phyloP scores from a whole-genome alignment of 2,888 invertebrate species.

The Eumerus sabulonum region DNA sequence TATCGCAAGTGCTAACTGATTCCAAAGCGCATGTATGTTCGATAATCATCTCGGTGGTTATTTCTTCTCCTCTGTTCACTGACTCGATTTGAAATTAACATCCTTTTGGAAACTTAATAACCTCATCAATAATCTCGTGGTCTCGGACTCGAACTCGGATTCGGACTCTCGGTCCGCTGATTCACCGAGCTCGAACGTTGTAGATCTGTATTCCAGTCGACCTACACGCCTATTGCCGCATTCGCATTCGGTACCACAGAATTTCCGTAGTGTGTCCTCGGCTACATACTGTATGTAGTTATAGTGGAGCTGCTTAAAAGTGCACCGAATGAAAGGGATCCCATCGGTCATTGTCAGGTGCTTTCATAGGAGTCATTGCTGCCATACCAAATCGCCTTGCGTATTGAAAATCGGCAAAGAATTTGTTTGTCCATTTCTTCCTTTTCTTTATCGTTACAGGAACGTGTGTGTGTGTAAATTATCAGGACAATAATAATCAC shows the following conservation, averaged over 20 bases:
- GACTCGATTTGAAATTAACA: conserved; percentile 70
- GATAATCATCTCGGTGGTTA: conserved; percentile 70
- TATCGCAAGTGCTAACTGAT: conserved; percentile 65
- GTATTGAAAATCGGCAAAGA: conserved; percentile 66
- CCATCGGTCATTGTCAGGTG: conserved; percentile 69
- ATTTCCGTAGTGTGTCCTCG: conserved; percentile 23
- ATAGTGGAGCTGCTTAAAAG: conserved; percentile 37
- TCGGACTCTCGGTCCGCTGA: no score
- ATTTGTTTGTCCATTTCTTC: no score
- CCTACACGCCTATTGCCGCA: conserved; percentile 66
- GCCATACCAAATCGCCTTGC: conserved; percentile 19
- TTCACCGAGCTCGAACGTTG: no score
- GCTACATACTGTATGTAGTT: conserved; percentile 25
- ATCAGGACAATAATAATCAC: conserved; percentile 66
- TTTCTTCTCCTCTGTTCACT: conserved; percentile 69
- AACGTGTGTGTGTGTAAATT: conserved; percentile 54
- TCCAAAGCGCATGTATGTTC: conserved; percentile 68
- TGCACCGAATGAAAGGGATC: conserved; percentile 62
- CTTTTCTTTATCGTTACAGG: no score
- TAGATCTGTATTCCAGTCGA: no score
- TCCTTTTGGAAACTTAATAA: conserved; percentile 72
- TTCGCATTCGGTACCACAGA: conserved; percentile 63
- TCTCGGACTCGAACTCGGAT: conserved; percentile 36
- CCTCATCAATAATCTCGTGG: conserved; percentile 70
- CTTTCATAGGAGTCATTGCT: conserved; percentile 59